Evolutionary conservation across 2,797 vertebrate species (phyloP).

Genomic region (Bovichtus diacanthus): DNA sequence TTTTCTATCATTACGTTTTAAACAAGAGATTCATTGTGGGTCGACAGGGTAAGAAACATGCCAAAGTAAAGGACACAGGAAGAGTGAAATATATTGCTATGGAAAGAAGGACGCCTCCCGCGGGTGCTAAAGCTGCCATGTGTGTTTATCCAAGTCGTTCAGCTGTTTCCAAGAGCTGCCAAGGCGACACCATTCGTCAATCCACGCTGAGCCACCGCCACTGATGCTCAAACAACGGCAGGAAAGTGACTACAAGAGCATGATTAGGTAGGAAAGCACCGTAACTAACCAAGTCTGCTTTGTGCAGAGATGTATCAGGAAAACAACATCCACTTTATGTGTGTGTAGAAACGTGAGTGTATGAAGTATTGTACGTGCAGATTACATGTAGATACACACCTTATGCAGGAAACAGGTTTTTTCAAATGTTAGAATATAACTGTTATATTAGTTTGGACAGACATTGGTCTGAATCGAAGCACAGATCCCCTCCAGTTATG

Average conservation of each 20-base stretch:
- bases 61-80: constrained; percentile 79
- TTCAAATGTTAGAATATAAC: not conserved
- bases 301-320: not conserved
- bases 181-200: constrained; percentile 60
- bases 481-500: not conserved
- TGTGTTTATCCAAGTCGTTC: constrained; percentile 72
- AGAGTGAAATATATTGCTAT: constrained; percentile 72
- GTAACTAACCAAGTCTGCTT: constrained; percentile 21
- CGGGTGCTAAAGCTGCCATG: constrained; percentile 71
- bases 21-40: constrained; percentile 81
- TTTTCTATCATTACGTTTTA: constrained; percentile 79
- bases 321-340: not conserved
- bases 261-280: constrained; percentile 25
- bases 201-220: not conserved
- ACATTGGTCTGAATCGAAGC: not conserved
- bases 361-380: not conserved
- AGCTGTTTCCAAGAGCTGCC: constrained; percentile 71
- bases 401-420: not conserved
- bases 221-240: constrained; percentile 28
- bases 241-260: constrained; percentile 33
- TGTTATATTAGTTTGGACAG: not conserved
- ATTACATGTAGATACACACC: not conserved
- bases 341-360: fast-evolving
- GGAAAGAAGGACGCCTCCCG: constrained; percentile 62
- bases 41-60: constrained; percentile 80